These are phyloP conservation scores for Monarcha castaneiventris DNA, from an alignment of 2,113 vertebrate species.

Conservation along the genomic window DNA sequence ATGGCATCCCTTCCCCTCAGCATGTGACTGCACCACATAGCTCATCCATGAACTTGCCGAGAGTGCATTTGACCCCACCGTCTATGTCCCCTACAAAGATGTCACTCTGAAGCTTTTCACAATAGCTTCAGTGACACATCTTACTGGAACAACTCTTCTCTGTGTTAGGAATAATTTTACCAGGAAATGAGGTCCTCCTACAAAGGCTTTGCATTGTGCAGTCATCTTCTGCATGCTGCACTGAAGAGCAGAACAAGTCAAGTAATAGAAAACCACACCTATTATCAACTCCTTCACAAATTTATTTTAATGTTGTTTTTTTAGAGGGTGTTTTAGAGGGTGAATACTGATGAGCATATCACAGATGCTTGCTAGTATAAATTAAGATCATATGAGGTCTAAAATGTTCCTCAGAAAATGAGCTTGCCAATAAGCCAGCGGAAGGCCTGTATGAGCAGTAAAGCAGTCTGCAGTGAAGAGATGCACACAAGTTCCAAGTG, in stretches of 20 bases:
- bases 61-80: rapidly evolving
- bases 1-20: not conserved
- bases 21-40: not conserved
- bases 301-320: not conserved
- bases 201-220: not conserved
- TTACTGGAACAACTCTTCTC: not conserved
- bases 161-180: not conserved
- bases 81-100: not conserved
- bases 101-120: not conserved
- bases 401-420: not conserved
- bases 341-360: not conserved
- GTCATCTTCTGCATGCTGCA: not conserved
- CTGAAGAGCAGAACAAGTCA: not conserved
- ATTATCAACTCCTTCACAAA: not conserved
- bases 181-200: not conserved
- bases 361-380: not conserved
- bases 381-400: not conserved
- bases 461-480: not conserved
- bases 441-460: not conserved
- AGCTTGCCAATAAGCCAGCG: not conserved
- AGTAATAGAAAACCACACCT: not conserved
- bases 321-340: not conserved
- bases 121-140: not conserved
- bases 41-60: not conserved
- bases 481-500: not conserved